These are phyloP conservation scores for Macaria notata DNA, from an alignment of 2,888 invertebrate genomes.

Conservation along the genomic window DNA sequence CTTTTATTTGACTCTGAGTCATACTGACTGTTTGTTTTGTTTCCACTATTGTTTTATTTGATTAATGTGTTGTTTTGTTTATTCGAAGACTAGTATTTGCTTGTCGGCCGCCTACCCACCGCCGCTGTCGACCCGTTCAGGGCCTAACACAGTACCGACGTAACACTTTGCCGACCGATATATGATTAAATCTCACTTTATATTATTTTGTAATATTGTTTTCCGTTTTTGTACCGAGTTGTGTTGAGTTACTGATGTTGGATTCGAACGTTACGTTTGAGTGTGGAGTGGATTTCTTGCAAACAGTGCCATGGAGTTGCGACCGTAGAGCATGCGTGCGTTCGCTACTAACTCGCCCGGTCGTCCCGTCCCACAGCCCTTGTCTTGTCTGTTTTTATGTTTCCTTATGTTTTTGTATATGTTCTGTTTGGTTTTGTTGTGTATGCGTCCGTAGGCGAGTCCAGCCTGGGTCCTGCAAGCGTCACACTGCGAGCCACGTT, in stretches of 20 bases:
- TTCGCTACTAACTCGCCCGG: conserved; percentile 68
- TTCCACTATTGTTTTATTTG: conserved; percentile 49
- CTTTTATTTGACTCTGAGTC: conserved; percentile 75
- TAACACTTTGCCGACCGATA: conserved; percentile 38
- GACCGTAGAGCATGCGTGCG: conserved; percentile 69
- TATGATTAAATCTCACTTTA: conserved; percentile 45
- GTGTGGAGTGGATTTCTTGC: conserved; percentile 79
- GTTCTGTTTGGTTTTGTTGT: conserved; percentile 56
- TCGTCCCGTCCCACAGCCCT: conserved; percentile 72
- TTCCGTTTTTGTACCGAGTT: conserved; percentile 52
- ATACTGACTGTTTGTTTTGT: conserved; percentile 82
- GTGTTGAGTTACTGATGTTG: conserved; percentile 73
- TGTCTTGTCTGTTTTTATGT: conserved; percentile 70
- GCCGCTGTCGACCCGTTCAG: conserved; percentile 35
- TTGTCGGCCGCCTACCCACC: conserved; percentile 57
- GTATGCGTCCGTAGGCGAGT: conserved; percentile 66
- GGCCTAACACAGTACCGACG: conserved; percentile 65
- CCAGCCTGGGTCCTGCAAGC: conserved; percentile 67
- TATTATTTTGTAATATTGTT: conserved; percentile 48
- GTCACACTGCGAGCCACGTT: conserved; percentile 61
- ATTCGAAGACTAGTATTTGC: conserved; percentile 74
- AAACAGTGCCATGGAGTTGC: conserved; percentile 31
- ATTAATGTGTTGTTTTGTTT: conserved; percentile 54
- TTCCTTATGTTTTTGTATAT: conserved; percentile 47
- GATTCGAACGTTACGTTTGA: conserved; percentile 65